Evolutionary conservation across 2,797 vertebrate species (phyloP).

Genomic region (Enteromius afrohamiltoni): DNA sequence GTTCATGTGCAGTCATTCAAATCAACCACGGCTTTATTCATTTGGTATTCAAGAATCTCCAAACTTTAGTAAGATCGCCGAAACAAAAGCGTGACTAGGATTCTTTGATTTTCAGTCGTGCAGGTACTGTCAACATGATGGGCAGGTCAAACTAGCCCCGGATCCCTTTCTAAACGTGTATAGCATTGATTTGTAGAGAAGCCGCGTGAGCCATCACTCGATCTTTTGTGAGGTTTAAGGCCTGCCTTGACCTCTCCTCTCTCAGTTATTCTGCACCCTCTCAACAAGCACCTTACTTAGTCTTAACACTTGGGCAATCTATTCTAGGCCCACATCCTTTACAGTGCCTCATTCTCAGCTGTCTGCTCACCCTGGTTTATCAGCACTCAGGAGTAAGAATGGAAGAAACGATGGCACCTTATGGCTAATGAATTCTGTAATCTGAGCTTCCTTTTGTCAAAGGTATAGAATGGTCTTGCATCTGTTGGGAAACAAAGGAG

Average conservation of each 20-base stretch:
- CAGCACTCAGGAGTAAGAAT: slow-evolving; percentile 21
- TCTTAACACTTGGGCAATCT: slow-evolving; percentile 49
- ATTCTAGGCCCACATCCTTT: slow-evolving; percentile 55
- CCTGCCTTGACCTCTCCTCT: neutral
- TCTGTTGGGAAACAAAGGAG: slow-evolving; percentile 45
- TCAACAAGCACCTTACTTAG: slow-evolving; percentile 53
- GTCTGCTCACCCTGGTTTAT: slow-evolving; percentile 43
- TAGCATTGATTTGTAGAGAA: slow-evolving; percentile 11
- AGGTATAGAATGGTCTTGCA: slow-evolving; percentile 37
- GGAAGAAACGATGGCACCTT: slow-evolving; percentile 45
- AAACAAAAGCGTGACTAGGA: neutral
- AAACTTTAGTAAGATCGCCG: neutral
- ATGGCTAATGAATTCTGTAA: slow-evolving; percentile 55
- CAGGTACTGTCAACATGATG: neutral
- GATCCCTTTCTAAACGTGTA: neutral
- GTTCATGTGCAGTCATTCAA: neutral
- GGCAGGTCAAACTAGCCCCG: neutral
- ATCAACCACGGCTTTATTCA: neutral
- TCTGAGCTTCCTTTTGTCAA: slow-evolving; percentile 53
- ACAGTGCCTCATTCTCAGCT: slow-evolving; percentile 58
- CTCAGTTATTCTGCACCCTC: slow-evolving; percentile 36
- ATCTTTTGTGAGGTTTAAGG: neutral
- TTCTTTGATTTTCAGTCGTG: neutral
- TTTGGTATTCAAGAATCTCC: neutral
- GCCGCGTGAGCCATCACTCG: slow-evolving; percentile 4